Percentiles rank a stretch among this genome's conserved stretches.
Evolutionary conservation across 2,113 vertebrate species (phyloP).

Genomic region (Menidia beryllina): DNA sequence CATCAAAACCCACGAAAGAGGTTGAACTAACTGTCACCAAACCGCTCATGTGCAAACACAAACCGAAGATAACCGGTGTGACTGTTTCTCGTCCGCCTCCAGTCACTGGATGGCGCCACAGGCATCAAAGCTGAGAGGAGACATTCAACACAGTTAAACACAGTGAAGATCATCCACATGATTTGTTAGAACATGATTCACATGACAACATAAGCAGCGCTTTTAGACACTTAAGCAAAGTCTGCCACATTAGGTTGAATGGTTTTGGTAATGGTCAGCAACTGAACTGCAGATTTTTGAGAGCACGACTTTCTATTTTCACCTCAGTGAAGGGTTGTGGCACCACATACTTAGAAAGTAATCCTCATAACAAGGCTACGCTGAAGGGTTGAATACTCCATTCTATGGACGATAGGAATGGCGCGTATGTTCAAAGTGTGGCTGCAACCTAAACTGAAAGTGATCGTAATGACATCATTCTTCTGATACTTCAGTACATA

Average conservation of each 20-base stretch:
- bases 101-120: conserved; percentile 63
- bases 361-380: not conserved
- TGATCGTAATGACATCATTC: not conserved
- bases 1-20: not conserved
- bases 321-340: not conserved
- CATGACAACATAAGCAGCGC: not conserved
- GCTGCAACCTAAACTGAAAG: not conserved
- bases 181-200: conserved; percentile 19
- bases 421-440: not conserved
- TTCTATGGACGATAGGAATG: not conserved
- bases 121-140: not conserved
- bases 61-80: not conserved
- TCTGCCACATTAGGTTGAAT: not conserved
- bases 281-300: not conserved
- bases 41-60: too few species aligned
- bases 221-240: not conserved
- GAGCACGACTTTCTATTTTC: not conserved
- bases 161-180: not conserved
- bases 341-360: not conserved
- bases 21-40: not conserved
- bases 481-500: not conserved
- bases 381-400: not conserved
- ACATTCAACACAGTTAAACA: not conserved
- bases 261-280: too few species aligned
- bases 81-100: not conserved